Percentiles rank a stretch among this genome's conserved stretches.
Evolutionary conservation across 2,797 vertebrate species (phyloP).

Genomic region (Epinephelus coioides): DNA sequence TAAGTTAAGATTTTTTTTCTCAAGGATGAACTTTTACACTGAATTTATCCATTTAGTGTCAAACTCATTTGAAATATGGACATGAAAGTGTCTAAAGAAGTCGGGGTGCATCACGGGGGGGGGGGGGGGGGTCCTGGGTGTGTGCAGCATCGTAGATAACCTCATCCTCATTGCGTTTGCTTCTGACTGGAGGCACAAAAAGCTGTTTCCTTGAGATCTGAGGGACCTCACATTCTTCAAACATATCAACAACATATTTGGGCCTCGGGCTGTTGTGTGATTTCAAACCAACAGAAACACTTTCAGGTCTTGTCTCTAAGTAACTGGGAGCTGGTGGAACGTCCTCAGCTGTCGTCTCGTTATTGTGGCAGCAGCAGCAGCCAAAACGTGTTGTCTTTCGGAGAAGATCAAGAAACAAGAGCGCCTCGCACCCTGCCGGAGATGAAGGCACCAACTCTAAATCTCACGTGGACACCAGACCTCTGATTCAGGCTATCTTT

Average conservation of each 20-base stretch:
- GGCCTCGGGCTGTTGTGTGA: slow-evolving; percentile 35
- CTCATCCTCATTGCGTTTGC: slow-evolving; percentile 13
- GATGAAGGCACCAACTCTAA: slow-evolving; percentile 42
- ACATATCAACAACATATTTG: slow-evolving; percentile 44
- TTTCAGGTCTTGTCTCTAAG: slow-evolving; percentile 11
- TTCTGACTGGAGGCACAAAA: slow-evolving; percentile 49
- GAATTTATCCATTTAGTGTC: not conserved
- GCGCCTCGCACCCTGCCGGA: slow-evolving; percentile 42
- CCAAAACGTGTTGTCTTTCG: slow-evolving; percentile 22
- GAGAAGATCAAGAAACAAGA: slow-evolving; percentile 42
- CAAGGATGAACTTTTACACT: not conserved
- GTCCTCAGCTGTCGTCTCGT: slow-evolving; percentile 6
- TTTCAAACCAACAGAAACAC: slow-evolving; percentile 28
- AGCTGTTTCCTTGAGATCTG: slow-evolving; percentile 59
- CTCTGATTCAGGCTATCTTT: slow-evolving; percentile 38
- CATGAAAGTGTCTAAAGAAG: not conserved
- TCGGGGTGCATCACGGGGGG: not conserved
- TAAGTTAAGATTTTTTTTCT: not conserved
- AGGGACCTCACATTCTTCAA: slow-evolving; percentile 50
- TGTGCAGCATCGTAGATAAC: not conserved
- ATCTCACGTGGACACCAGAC: slow-evolving; percentile 19
- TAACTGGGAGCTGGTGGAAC: not conserved
- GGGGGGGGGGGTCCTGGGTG: not conserved
- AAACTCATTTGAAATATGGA: not conserved
- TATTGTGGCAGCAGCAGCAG: slow-evolving; percentile 8